These are phyloP conservation scores for Lepisosteus osseus DNA, from an alignment of 2,113 vertebrate genomes.

Conservation along the genomic window DNA sequence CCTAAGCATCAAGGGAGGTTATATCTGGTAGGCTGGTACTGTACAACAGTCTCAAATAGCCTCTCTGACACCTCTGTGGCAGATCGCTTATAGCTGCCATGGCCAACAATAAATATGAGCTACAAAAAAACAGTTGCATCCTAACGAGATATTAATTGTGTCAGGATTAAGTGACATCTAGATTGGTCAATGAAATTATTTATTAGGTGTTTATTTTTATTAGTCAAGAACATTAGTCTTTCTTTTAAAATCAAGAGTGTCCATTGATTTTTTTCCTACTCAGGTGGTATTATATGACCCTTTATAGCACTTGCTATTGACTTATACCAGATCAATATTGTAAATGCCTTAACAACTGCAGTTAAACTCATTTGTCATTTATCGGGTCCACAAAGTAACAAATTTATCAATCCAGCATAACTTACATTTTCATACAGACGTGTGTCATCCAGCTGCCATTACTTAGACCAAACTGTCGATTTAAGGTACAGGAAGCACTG, in stretches of 20 bases:
- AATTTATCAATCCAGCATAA: conserved; percentile 64
- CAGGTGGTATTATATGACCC: conserved; percentile 91
- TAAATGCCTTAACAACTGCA: conserved; percentile 70
- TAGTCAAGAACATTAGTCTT: conserved; percentile 82
- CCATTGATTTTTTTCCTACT: conserved; percentile 79
- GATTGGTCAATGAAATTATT: conserved; percentile 56
- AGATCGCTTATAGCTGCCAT: conserved; percentile 26
- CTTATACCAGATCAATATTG: conserved; percentile 79
- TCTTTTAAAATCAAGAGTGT: conserved; percentile 76
- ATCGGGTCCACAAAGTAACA: conserved; percentile 78
- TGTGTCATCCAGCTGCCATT: conserved; percentile 52
- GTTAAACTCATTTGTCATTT: conserved; percentile 85
- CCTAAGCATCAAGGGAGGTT: conserved; percentile 39
- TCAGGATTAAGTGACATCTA: conserved; percentile 65
- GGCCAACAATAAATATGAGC: conserved; percentile 73
- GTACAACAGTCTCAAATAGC: conserved; percentile 7
- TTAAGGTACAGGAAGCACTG: conserved; percentile 30
- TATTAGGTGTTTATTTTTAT: conserved; percentile 82
- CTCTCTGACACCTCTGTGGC: not conserved
- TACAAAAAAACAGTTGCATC: conserved; percentile 66
- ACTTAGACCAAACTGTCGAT: conserved; percentile 52
- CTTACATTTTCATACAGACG: conserved; percentile 43
- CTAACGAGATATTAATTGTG: conserved; percentile 74
- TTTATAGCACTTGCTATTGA: conserved; percentile 82
- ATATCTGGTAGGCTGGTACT: not conserved